Evolutionary conservation across 2,888 invertebrate species (phyloP).

Genomic region (Drosophila tanythrix): DNA sequence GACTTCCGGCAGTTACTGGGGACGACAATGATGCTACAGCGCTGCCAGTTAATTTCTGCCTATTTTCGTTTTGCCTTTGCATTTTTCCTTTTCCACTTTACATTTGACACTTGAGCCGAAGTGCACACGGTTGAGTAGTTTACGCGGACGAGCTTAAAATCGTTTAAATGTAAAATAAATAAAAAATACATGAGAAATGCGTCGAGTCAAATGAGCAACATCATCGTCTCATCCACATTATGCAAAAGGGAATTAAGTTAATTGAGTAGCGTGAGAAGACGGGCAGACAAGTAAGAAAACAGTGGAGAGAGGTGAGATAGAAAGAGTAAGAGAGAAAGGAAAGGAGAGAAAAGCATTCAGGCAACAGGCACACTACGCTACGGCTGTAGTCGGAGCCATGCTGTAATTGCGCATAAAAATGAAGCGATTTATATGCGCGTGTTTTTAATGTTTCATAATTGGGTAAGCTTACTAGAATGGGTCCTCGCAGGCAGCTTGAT

Average conservation of each 20-base stretch:
- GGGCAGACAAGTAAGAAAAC: not conserved
- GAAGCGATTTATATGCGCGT: conserved; percentile 80
- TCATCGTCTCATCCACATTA: conserved; percentile 26
- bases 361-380: conserved; percentile 11
- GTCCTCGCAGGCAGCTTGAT: conserved; percentile 25
- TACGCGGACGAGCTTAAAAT: conserved; percentile 56
- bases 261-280: conserved; percentile 62
- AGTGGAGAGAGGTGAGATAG: not conserved
- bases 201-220: conserved; percentile 47
- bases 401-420: conserved; percentile 74
- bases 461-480: conserved; percentile 56
- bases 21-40: conserved; percentile 23
- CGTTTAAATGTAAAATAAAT: conserved; percentile 66
- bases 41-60: conserved; percentile 44
- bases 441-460: conserved; percentile 79
- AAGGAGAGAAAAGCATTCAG: not conserved
- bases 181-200: conserved; percentile 59
- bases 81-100: conserved; percentile 37
- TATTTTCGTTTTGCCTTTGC: conserved; percentile 15
- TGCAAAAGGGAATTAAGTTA: conserved; percentile 76
- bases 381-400: conserved; percentile 16
- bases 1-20: conserved; percentile 20
- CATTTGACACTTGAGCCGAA: conserved; percentile 64
- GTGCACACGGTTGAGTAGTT: conserved; percentile 73
- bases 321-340: not conserved